These are phyloP conservation scores for Arctocebus calabarensis DNA, from an alignment of 2,797 vertebrate species.

Conservation along the genomic window DNA sequence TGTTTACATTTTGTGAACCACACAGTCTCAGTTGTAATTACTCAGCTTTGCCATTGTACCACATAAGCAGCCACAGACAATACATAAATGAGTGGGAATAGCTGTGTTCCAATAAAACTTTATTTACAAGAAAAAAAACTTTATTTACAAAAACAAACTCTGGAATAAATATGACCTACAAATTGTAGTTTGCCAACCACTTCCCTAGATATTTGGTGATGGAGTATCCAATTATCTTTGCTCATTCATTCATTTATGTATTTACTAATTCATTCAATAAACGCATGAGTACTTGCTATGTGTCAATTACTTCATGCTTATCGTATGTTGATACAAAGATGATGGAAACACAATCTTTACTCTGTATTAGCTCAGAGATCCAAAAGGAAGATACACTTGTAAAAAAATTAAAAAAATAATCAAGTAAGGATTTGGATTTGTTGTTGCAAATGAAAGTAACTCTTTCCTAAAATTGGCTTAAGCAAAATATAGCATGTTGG, in stretches of 20 bases:
- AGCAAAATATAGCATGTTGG: background rate
- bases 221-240: background rate
- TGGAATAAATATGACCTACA: background rate
- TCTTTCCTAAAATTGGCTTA: background rate
- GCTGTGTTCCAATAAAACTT: constrained; percentile 15
- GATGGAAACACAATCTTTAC: background rate
- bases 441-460: background rate
- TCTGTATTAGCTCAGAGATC: background rate
- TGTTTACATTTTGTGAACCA: background rate
- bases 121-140: constrained; percentile 44
- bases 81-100: background rate
- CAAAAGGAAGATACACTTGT: background rate
- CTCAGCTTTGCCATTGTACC: background rate
- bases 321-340: background rate
- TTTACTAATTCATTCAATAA: background rate
- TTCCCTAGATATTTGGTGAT: background rate
- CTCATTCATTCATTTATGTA: background rate
- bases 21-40: background rate
- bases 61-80: background rate
- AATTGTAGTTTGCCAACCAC: background rate
- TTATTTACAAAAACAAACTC: constrained; percentile 12
- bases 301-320: background rate
- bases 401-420: background rate
- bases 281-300: background rate
- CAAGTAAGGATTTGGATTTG: background rate